Percentiles rank a stretch among this genome's conserved stretches.
Evolutionary conservation across 2,113 vertebrate genomes (phyloP).

Genomic region (Coptodon bakossiorum): DNA sequence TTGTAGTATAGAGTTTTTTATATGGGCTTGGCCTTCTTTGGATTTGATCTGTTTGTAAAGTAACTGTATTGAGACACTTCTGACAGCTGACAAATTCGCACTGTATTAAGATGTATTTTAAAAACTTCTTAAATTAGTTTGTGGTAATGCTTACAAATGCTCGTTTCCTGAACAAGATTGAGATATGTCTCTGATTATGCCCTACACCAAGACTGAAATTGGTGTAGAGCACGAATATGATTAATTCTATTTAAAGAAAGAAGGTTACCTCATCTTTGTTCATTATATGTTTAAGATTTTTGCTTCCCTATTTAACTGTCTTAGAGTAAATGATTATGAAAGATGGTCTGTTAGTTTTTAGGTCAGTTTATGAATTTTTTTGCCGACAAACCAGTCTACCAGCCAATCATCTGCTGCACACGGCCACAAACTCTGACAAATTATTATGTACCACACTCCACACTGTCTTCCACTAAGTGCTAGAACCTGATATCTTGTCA

Average conservation of each 20-base stretch:
- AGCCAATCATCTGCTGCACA: not conserved
- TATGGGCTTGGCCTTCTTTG: not conserved
- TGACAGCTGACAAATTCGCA: accelerated
- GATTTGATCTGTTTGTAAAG: not conserved
- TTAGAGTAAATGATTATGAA: not conserved
- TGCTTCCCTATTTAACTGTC: not conserved
- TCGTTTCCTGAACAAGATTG: not conserved
- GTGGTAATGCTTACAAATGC: not conserved
- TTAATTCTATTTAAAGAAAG: not conserved
- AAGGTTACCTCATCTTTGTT: not conserved
- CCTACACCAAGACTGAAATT: not conserved
- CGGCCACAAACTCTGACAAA: constrained; percentile 49
- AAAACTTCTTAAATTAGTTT: not conserved
- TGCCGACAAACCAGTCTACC: not conserved
- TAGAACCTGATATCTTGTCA: constrained; percentile 40
- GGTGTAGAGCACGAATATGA: not conserved
- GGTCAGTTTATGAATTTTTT: not conserved
- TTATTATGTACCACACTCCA: constrained; percentile 13
- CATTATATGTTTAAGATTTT: not conserved
- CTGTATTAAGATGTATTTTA: not conserved
- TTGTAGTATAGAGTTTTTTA: not conserved
- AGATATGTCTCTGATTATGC: not conserved
- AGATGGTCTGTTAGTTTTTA: not conserved
- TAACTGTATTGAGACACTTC: not conserved
- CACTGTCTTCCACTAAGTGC: constrained; percentile 56